Percentiles rank a stretch among this genome's conserved stretches.
These are phyloP conservation scores for Urophycis tenuis DNA, from an alignment of 2,797 vertebrate genomes.

Conservation along the genomic window DNA sequence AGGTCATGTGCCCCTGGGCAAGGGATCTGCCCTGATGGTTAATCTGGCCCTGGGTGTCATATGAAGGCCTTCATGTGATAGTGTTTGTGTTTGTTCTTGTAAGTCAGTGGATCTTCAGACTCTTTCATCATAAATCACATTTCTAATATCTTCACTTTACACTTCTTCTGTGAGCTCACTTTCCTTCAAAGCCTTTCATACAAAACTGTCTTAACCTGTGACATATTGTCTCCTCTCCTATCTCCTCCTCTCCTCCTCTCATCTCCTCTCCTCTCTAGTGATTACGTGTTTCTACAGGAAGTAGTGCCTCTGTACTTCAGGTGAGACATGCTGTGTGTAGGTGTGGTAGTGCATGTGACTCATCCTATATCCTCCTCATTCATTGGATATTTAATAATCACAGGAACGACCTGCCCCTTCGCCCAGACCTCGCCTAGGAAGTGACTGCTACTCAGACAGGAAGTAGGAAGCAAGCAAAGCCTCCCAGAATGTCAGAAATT, in stretches of 20 bases:
- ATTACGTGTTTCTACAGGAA: neutral
- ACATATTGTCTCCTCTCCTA: neutral
- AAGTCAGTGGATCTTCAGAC: too few species aligned
- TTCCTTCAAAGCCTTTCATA: too few species aligned
- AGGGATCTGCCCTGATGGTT: too few species aligned
- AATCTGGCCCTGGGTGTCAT: too few species aligned
- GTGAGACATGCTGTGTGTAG: neutral
- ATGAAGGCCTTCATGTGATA: too few species aligned
- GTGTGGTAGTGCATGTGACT: neutral
- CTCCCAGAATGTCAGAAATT: too few species aligned
- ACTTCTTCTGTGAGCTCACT: too few species aligned
- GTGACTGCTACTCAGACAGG: neutral
- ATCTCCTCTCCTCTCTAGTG: neutral
- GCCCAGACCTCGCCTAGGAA: neutral
- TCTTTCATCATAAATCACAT: too few species aligned
- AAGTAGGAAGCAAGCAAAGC: neutral
- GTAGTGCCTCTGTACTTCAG: neutral
- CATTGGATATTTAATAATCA: neutral
- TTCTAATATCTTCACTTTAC: too few species aligned
- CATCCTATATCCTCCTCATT: neutral
- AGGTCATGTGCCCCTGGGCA: too few species aligned
- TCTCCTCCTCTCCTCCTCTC: neutral
- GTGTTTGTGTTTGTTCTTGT: too few species aligned
- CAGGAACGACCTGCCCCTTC: neutral
- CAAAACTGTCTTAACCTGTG: neutral